Conservation (phyloP, 2,888 invertebrate species). For the Cantharis nigra region DNA sequence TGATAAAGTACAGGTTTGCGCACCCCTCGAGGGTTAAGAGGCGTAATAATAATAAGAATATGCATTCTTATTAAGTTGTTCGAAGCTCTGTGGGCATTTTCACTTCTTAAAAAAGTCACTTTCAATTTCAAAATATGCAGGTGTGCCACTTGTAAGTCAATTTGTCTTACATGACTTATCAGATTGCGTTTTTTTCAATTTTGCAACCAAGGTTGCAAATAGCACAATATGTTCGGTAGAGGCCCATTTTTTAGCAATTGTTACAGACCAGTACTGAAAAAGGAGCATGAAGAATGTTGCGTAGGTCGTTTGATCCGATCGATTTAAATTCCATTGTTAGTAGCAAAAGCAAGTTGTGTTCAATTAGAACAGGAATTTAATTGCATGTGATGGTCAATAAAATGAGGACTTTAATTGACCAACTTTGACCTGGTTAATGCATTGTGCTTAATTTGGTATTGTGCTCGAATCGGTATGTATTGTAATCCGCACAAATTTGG, state of each 20-base stretch:
- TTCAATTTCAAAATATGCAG: not conserved
- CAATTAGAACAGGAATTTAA: not conserved
- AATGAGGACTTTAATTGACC: not conserved
- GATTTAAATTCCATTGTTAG: not conserved
- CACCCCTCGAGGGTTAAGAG: not conserved
- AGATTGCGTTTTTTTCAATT: not conserved
- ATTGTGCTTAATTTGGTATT: not conserved
- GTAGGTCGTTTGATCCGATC: not conserved
- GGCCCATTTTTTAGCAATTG: not conserved
- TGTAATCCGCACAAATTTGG: not conserved
- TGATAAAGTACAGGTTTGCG: not conserved
- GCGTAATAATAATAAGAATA: not conserved
- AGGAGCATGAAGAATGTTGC: not conserved
- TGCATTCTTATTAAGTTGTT: not conserved
- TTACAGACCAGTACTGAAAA: not conserved
- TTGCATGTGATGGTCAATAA: not conserved
- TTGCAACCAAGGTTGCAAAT: not conserved
- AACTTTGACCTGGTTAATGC: not conserved
- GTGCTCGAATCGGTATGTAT: not conserved
- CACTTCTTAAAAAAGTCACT: not conserved
- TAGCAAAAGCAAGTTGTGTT: not conserved
- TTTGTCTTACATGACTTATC: not conserved
- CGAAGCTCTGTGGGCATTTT: not conserved
- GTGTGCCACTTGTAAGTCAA: not conserved
- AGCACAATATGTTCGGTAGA: not conserved